Conservation (phyloP, 92 coral and sea anemone species). For the Meandrina meandrites region DNA sequence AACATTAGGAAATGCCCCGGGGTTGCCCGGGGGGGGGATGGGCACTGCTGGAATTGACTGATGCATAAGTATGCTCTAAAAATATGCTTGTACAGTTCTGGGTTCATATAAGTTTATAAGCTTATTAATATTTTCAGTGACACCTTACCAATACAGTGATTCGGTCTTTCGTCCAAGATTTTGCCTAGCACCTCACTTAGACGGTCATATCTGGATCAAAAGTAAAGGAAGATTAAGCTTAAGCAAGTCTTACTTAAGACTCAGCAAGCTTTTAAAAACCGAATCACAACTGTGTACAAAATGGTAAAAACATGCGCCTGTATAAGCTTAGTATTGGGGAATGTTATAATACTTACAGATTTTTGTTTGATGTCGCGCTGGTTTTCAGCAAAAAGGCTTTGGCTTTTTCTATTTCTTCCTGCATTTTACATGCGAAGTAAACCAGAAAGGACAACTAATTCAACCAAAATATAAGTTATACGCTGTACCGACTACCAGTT, state of each 20-base stretch:
- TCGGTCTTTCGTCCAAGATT: conserved; percentile 90
- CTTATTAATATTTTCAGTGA: too few species aligned
- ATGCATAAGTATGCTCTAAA: too few species aligned
- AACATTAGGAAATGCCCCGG: too few species aligned
- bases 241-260: neutral
- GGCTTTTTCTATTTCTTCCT: conserved; percentile 75
- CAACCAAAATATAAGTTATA: neutral
- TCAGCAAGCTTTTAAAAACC: too few species aligned
- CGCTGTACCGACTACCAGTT: neutral
- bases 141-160: conserved; percentile 78
- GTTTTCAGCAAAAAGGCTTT: conserved; percentile 76
- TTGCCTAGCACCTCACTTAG: conserved; percentile 83
- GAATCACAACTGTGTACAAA: too few species aligned
- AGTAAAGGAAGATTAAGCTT: neutral
- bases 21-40: too few species aligned
- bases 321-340: neutral
- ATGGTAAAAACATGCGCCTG: neutral
- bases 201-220: conserved; percentile 81
- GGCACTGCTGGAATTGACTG: too few species aligned
- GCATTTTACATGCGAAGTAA: conserved; percentile 30
- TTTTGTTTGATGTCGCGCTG: conserved; percentile 79
- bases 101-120: too few species aligned
- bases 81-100: too few species aligned
- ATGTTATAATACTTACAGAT: conserved; percentile 71
- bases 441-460: too few species aligned